A percentile compares a stretch with the other conserved stretches of the same genome.
phyloP scores from a whole-genome alignment of 2,113 vertebrate genomes.

The Hemicordylus capensis region DNA sequence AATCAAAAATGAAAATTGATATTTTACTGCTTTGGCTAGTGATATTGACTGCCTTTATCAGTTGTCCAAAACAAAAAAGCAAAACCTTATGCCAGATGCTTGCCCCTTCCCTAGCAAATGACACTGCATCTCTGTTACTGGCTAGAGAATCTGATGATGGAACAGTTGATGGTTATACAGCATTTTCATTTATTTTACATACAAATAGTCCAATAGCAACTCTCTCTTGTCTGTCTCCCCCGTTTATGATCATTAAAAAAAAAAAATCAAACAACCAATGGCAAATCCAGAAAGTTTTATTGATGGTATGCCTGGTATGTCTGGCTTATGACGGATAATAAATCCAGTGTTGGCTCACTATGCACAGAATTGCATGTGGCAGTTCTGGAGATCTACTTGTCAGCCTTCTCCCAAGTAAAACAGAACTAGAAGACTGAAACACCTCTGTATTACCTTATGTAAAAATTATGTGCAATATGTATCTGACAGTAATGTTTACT shows the following conservation, averaged over 20 bases:
- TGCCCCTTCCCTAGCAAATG: neutral
- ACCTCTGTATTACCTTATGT: neutral
- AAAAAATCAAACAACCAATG: neutral
- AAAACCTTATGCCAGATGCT: neutral
- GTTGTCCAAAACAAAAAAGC: neutral
- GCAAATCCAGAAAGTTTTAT: fast-evolving
- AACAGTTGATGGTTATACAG: neutral
- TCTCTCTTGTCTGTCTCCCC: neutral
- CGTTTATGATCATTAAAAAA: fast-evolving
- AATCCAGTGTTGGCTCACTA: neutral
- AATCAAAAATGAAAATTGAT: neutral
- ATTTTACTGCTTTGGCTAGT: neutral
- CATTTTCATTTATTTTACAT: neutral
- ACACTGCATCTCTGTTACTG: neutral
- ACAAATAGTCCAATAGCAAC: neutral
- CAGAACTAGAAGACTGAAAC: conserved; percentile 13
- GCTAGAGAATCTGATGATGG: neutral
- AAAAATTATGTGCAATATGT: neutral
- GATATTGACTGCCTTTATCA: neutral
- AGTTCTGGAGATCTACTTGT: neutral
- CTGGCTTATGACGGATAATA: neutral
- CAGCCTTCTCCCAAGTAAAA: conserved; percentile 4
- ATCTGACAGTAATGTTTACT: neutral
- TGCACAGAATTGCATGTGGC: neutral
- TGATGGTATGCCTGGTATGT: neutral